Evolutionary conservation across 2,113 vertebrate species (phyloP), one percentile per base, ranked within the genome.

Genomic region (Diadophis punctatus): DNA sequence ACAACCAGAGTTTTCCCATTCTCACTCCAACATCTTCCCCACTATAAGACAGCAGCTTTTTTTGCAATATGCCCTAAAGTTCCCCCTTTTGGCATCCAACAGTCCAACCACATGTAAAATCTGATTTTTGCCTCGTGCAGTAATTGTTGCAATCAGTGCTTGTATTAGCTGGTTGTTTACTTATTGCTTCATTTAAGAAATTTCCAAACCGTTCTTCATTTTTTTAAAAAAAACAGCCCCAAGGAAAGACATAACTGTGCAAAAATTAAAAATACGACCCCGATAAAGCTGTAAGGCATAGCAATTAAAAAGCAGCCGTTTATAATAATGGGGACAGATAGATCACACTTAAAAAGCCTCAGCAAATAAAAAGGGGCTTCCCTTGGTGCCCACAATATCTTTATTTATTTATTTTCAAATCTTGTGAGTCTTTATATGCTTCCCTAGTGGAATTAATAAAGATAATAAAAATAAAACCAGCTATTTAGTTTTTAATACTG

Each of bases 181-280:
- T 90, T 48, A 49, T 90, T 49, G 88, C 30, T 90, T 90, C 43
- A 18, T 90, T 90, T 90, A 90, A 90, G 48, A 90, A 55, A 90
- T 80, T 53, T 51, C 52, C 84, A 55, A 39, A 39, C 49, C 3
- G 22, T 27, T 52, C 34, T 90, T 84, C 74, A 53, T 90, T 48
- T 43, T 43, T 43, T 43, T 74, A 0, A n/a, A 58, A 58, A 60
- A 53, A 84, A 23, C 39, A 91, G 53, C 30, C 51, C 51, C n/a
- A 91, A 25, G 68, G 34, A 27, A 18, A 52, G 53, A 55, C 14
- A 39, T 23, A 53, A 43, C 22, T 18, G 8, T 39, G 27, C 90
- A 90, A 63, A 43, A 91, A 91, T 55, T 55, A 91, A 91, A 90
- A 53, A 84, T 74, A 84, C 34, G 53, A 30, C 34, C 39, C 74